Evolutionary conservation across 2,888 invertebrate species (phyloP).

Genomic region (Drosophila leonis): DNA sequence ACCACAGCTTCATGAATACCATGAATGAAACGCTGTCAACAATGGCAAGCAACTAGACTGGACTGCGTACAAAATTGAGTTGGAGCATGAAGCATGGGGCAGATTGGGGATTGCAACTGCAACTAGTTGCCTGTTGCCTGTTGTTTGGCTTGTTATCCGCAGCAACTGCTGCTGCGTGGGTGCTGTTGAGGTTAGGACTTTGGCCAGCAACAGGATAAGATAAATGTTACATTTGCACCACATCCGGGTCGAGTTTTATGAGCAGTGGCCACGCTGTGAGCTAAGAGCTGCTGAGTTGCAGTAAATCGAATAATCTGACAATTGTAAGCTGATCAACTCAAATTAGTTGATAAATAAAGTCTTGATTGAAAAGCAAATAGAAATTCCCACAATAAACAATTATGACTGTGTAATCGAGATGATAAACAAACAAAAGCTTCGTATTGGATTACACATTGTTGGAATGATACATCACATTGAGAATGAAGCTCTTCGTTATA

Average conservation of each 20-base stretch:
- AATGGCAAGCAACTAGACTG: conserved; percentile 57
- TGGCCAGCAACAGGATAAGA: conserved; percentile 46
- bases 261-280: neutral
- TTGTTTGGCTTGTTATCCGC: conserved; percentile 67
- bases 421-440: neutral
- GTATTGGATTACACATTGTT: neutral
- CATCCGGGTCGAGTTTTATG: conserved; percentile 27
- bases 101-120: conserved; percentile 31
- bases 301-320: conserved; percentile 25
- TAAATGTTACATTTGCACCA: conserved; percentile 56
- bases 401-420: neutral
- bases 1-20: conserved; percentile 58
- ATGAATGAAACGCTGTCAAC: conserved; percentile 77
- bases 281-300: neutral
- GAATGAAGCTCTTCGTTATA: neutral
- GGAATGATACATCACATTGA: neutral
- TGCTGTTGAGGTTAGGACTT: conserved; percentile 43
- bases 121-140: conserved; percentile 51
- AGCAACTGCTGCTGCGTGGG: conserved; percentile 25
- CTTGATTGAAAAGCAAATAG: neutral
- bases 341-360: conserved; percentile 24
- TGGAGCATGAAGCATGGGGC: neutral
- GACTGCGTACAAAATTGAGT: conserved; percentile 16
- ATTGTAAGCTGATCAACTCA: conserved; percentile 15
- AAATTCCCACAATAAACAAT: neutral